Percentiles rank a stretch among this genome's conserved stretches.
Conservation (phyloP, 2,797 vertebrate species). For the Scarus forsteni region DNA sequence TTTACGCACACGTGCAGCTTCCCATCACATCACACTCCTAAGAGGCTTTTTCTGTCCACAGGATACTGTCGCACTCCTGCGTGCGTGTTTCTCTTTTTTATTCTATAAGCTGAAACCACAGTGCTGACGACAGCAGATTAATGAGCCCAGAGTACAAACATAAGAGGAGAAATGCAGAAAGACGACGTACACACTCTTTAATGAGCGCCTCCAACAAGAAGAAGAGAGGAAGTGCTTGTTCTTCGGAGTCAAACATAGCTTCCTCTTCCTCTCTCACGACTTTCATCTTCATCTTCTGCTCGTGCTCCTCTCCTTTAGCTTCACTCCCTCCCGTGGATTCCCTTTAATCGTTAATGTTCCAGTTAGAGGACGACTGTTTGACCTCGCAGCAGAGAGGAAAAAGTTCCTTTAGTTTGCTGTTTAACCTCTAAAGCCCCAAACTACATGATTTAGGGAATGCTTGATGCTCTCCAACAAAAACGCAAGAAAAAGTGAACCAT, state of each 20-base stretch:
- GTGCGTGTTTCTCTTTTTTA: conserved; percentile 1
- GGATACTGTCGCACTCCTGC: conserved; percentile 29
- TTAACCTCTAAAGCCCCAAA: too few species aligned
- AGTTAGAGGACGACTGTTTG: neutral
- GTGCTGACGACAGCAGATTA: conserved; percentile 56
- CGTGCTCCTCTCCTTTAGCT: neutral
- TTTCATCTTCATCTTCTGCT: neutral
- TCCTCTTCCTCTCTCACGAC: neutral
- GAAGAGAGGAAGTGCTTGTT: neutral
- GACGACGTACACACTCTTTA: neutral
- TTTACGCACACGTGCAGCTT: conserved; percentile 17
- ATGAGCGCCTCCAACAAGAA: neutral
- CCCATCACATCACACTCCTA: conserved; percentile 33
- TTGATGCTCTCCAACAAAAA: too few species aligned
- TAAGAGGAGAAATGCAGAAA: conserved; percentile 5
- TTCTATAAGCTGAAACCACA: conserved; percentile 12
- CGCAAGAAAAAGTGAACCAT: too few species aligned
- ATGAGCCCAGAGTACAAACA: conserved; percentile 39
- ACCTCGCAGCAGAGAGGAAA: neutral
- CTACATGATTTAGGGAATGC: too few species aligned
- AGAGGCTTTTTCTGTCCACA: conserved; percentile 34
- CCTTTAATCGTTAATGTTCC: neutral
- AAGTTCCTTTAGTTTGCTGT: neutral
- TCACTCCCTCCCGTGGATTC: neutral
- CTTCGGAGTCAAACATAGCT: neutral